Evolutionary conservation across 2,888 invertebrate species (phyloP), one percentile per base, ranked within the genome.

Genomic region (Dynastes tityus): DNA sequence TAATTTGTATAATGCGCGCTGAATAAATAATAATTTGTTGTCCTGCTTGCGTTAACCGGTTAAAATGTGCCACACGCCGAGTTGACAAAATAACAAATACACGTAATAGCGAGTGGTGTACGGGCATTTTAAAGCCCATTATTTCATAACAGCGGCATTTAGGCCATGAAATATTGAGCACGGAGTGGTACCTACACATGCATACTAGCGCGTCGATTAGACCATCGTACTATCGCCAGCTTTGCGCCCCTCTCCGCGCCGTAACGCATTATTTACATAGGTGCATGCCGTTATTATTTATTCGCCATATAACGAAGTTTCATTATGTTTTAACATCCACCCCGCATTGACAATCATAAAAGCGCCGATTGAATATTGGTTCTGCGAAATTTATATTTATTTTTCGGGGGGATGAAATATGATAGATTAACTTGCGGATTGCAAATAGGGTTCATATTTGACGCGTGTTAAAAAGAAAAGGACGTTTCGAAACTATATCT

Each of bases 201-300:
- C 68, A 74, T 51, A 64, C 27, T 51, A 16, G 16, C 68, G 16
- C 51, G 29, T 13, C 68, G 68, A 68, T 68, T 68, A 68, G 68
- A 53, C 29, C 51, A 51, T 49, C 68, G 63, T 63, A 63, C 63
- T 67, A 68, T 49, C 51, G 13, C 51, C 51, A 2, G 11, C 27
- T 11, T 49, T 27, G 22, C n/a, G 49, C 29, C 29, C 51, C 4
- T 9, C 40, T 78, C 37, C 53, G 29, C 32, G 32, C 83, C 83
- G 84, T 84, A 84, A 84, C 84, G 84, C 29, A 83, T 83, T 85
- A 83, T 85, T 85, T 85, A 84, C 85, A 85, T 85, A 85, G 84
- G 85, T 83, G 84, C 83, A 84, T 81, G 83, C 84, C 83, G 84
- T 84, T 86, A 86, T 85, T 85, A 86, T 86, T 86, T 85, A 86